Evolutionary conservation across 2,888 invertebrate genomes (phyloP).

Genomic region (Diaperis boleti): DNA sequence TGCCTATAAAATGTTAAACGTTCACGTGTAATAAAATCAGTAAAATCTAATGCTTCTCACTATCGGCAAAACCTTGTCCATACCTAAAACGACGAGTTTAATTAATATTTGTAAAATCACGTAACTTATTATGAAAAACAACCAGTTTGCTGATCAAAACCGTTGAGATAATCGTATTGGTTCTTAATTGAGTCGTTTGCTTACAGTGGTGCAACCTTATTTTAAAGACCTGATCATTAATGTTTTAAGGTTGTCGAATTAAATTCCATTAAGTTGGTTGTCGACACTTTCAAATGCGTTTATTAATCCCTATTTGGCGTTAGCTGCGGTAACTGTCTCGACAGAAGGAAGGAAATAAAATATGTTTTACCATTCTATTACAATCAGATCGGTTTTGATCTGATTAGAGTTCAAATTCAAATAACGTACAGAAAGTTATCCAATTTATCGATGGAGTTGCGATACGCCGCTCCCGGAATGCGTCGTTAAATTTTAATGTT

Average conservation of each 20-base stretch:
- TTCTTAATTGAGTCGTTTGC: constrained; percentile 36
- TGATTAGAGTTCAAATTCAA: too few species aligned
- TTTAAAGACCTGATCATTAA: constrained; percentile 32
- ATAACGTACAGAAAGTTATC: too few species aligned
- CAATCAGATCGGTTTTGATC: background rate
- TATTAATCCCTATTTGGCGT: constrained; percentile 27
- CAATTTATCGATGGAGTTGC: background rate
- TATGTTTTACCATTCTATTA: constrained; percentile 2
- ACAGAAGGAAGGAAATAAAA: constrained; percentile 18
- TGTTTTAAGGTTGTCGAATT: constrained; percentile 36
- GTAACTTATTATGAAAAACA: constrained; percentile 24
- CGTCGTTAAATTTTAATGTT: background rate
- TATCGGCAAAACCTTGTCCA: constrained; percentile 13
- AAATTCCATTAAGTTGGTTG: constrained; percentile 32
- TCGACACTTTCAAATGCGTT: constrained; percentile 36
- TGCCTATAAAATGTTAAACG: constrained; percentile 5
- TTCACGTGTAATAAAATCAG: constrained; percentile 3
- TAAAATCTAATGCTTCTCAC: background rate
- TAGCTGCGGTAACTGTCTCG: constrained; percentile 16
- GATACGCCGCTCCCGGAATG: too few species aligned
- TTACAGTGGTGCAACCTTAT: constrained; percentile 26
- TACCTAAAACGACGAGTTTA: constrained; percentile 28
- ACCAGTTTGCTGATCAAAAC: constrained; percentile 25
- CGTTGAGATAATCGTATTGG: constrained; percentile 19
- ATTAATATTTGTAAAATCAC: constrained; percentile 30